phyloP scores from a whole-genome alignment of 2,113 vertebrate genomes.

The Crotalus horridus region DNA sequence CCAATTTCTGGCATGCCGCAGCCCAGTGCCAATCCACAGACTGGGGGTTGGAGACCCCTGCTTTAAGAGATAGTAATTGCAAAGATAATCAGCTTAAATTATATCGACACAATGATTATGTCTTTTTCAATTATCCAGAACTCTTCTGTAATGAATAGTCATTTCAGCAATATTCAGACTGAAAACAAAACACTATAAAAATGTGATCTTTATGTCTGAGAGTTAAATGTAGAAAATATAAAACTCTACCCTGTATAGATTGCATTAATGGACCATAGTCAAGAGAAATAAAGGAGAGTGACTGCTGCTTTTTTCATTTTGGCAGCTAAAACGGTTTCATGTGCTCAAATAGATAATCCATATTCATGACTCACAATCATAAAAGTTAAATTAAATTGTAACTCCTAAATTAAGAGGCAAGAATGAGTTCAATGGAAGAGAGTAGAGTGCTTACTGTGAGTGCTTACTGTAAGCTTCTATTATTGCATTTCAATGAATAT shows the following conservation, averaged over 20 bases:
- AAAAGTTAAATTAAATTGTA: background rate
- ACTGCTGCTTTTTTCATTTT: background rate
- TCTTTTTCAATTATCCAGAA: slow-evolving; percentile 43
- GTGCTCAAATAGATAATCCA: background rate
- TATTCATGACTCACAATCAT: background rate
- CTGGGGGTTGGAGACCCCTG: too few relatives aligned
- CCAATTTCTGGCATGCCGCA: too few relatives aligned
- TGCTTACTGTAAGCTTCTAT: background rate
- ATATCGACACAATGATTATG: slow-evolving; percentile 8
- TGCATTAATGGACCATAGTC: background rate
- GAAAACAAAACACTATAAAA: slow-evolving; percentile 30
- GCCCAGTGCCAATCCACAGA: too few relatives aligned
- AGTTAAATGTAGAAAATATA: slow-evolving; percentile 21
- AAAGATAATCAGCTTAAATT: slow-evolving; percentile 35
- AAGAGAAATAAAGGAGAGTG: slow-evolving; percentile 1
- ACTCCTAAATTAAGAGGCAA: background rate
- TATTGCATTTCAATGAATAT: background rate
- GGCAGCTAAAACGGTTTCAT: background rate
- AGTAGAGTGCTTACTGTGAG: background rate
- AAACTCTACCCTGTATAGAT: background rate
- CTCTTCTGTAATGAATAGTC: slow-evolving; percentile 5
- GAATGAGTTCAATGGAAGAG: background rate
- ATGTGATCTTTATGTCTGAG: slow-evolving; percentile 25
- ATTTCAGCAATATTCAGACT: slow-evolving; percentile 31
- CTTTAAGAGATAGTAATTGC: slow-evolving; percentile 32